Evolutionary conservation across 2,888 invertebrate species (phyloP).

Genomic region (Netelia virgata): DNA sequence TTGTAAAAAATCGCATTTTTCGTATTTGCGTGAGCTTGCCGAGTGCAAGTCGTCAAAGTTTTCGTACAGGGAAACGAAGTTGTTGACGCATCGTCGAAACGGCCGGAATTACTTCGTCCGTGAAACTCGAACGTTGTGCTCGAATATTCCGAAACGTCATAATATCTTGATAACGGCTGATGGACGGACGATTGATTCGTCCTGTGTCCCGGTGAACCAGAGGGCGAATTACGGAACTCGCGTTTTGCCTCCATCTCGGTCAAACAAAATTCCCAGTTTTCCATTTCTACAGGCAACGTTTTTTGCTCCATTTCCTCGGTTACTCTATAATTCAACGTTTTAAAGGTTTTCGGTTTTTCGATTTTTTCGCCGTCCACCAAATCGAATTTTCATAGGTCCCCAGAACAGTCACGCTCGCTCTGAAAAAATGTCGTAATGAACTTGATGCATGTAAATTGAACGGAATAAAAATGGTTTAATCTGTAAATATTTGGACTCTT

Average conservation of each 20-base stretch:
- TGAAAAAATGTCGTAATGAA: constrained; percentile 10
- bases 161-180: constrained; percentile 48
- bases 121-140: not conserved
- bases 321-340: constrained; percentile 40
- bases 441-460: constrained; percentile 15
- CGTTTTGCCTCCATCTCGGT: constrained; percentile 21
- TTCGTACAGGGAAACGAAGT: not conserved
- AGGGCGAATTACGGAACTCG: not conserved
- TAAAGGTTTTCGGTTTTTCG: constrained; percentile 9
- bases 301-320: constrained; percentile 32
- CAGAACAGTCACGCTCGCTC: not conserved
- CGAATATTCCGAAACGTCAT: constrained; percentile 5
- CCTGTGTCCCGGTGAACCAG: not conserved
- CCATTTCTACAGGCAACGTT: constrained; percentile 33
- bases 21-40: constrained; percentile 11
- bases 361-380: constrained; percentile 19
- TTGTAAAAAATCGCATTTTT: not conserved
- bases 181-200: not conserved
- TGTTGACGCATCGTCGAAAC: constrained; percentile 19
- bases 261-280: constrained; percentile 28
- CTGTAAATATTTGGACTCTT: not conserved
- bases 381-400: not conserved
- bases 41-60: constrained; percentile 16
- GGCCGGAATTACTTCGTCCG: not conserved
- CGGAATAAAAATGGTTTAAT: not conserved